Conservation (phyloP, 2,797 vertebrate species). For the Phalanger gymnotis region DNA sequence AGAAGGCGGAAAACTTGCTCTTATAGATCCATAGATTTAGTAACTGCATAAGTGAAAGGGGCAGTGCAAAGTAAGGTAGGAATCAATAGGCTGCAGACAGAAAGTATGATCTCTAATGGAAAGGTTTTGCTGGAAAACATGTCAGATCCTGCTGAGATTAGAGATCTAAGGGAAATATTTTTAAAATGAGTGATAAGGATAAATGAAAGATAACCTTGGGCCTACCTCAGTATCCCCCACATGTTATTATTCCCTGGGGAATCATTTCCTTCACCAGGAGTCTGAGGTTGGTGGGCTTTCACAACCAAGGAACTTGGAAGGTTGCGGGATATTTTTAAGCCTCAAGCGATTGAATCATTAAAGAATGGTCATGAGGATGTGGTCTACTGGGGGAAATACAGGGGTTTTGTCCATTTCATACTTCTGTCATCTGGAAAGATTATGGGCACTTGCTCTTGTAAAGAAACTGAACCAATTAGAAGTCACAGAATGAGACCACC, state of each 20-base stretch:
- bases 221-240: background rate
- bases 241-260: background rate
- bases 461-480: background rate
- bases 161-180: background rate
- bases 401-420: background rate
- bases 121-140: background rate
- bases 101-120: background rate
- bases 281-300: background rate
- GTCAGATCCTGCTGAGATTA: background rate
- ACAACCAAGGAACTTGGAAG: background rate
- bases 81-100: background rate
- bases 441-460: background rate
- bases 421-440: background rate
- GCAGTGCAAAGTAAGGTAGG: background rate
- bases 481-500: background rate
- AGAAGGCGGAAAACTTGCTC: background rate
- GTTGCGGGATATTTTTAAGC: background rate
- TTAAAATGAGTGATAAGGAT: background rate
- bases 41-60: background rate
- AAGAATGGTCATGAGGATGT: background rate
- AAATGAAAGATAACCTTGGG: background rate
- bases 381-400: background rate
- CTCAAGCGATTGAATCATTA: background rate
- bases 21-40: background rate
- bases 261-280: background rate